Evolutionary conservation across 1,140 invertebrate genomes (phyloP), one percentile per base, ranked within the genome.

Genomic region (Drosophila nebulosa): DNA sequence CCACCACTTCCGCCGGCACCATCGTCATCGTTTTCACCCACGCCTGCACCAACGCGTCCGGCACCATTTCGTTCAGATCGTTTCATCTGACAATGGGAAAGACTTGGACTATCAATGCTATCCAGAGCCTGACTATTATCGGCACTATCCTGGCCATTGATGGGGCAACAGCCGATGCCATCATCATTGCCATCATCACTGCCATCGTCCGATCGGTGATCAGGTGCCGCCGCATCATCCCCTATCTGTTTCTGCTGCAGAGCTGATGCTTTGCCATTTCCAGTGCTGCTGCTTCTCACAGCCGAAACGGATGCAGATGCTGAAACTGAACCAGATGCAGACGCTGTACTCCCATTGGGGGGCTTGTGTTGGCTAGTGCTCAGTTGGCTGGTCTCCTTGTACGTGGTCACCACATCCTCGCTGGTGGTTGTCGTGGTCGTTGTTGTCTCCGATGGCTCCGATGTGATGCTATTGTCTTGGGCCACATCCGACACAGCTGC

Each of bases 361-460:
- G 73, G 64, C 72, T 75, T 75, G 14, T 69, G 63, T 57, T 69
- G 72, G 66, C 78, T 83, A 18, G 74, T 69, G 42, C 83, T 79
- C 30, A 77, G 69, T 62, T 90, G 81, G 66, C 89, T 90, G 42
- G 88, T 74, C 69, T 91, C 90, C 61, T 91, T 91, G 60, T 89
- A 91, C 18, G 90, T 91, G 53, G 90, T 91, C 4, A 91, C 88
- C 42, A 91, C 90, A 57, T 91, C 90, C 57, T 91, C 90, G 68
- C 89, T 90, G 39, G 90, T 91, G 61, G 90, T 91, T 55, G 90
- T 91, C 32, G 90, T 91, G 30, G 86, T 91, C 18, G 90, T 91
- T 53, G 90, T 91, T 14, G 90, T 85, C 73, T 91, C 90, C 51
- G 90, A 91, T 30, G 89, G 90, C 67, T 91, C 90, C 18, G 90